These are phyloP conservation scores for Cryptophagus acutangulus DNA, from an alignment of 2,888 invertebrate species.

Conservation along the genomic window DNA sequence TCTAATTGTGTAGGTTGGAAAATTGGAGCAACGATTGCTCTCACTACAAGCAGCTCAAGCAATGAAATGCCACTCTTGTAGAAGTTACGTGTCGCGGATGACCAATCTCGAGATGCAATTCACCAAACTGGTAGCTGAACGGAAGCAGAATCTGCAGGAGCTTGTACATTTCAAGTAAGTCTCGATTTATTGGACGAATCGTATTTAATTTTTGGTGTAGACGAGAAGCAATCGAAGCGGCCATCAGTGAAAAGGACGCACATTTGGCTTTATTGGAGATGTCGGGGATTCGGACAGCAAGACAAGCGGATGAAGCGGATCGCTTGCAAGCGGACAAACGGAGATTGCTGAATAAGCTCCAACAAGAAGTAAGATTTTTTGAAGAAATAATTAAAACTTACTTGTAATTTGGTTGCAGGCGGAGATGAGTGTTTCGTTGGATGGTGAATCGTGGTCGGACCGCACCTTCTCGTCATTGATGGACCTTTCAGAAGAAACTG, in stretches of 20 bases:
- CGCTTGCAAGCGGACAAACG: constrained; percentile 65
- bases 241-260: constrained; percentile 83
- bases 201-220: constrained; percentile 47
- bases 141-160: constrained; percentile 67
- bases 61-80: constrained; percentile 63
- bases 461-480: too few relatives aligned
- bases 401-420: constrained; percentile 40
- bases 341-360: constrained; percentile 65
- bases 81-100: constrained; percentile 59
- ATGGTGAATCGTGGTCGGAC: constrained; percentile 36
- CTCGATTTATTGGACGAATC: not conserved
- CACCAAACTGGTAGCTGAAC: constrained; percentile 56
- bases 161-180: constrained; percentile 76
- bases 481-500: constrained; percentile 28
- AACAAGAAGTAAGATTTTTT: constrained; percentile 56
- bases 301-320: constrained; percentile 62
- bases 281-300: constrained; percentile 61
- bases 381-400: not conserved
- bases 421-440: constrained; percentile 42
- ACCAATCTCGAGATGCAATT: constrained; percentile 61
- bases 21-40: constrained; percentile 64
- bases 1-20: constrained; percentile 55
- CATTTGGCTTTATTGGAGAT: constrained; percentile 79
- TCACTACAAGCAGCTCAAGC: constrained; percentile 67
- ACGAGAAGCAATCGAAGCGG: constrained; percentile 77